phyloP scores from a whole-genome alignment of 2,888 invertebrate genomes.

The Drosophila rellima region DNA sequence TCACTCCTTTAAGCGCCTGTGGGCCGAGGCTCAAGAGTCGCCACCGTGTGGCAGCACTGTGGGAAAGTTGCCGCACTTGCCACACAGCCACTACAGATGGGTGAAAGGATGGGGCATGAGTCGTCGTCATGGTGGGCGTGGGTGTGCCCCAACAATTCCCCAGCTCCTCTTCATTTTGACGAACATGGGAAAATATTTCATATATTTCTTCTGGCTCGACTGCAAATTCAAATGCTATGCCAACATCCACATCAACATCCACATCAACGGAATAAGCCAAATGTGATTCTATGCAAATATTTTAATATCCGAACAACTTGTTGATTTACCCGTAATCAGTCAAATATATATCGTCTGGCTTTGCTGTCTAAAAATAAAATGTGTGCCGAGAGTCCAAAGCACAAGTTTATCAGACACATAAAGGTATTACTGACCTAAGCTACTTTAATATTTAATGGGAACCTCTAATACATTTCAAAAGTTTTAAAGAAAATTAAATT shows the following conservation, averaged over 20 bases:
- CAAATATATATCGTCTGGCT: neutral
- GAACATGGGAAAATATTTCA: constrained; percentile 60
- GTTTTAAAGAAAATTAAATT: neutral
- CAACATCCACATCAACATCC: constrained; percentile 29
- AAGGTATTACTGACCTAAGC: constrained; percentile 65
- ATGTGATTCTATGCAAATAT: constrained; percentile 39
- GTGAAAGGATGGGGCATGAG: constrained; percentile 69
- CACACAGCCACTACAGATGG: constrained; percentile 18
- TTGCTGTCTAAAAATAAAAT: constrained; percentile 49
- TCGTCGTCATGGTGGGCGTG: constrained; percentile 35
- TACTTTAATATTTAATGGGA: constrained; percentile 32
- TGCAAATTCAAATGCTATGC: constrained; percentile 44
- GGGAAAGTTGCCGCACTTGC: constrained; percentile 41
- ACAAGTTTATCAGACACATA: constrained; percentile 34
- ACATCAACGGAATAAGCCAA: constrained; percentile 6
- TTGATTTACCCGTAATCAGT: constrained; percentile 36
- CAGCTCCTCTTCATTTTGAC: constrained; percentile 40
- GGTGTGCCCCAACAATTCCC: constrained; percentile 42
- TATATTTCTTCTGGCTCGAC: constrained; percentile 25
- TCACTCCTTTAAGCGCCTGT: constrained; percentile 42
- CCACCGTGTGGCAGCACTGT: constrained; percentile 33
- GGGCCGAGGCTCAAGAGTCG: constrained; percentile 47
- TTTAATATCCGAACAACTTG: constrained; percentile 46
- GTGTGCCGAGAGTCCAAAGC: constrained; percentile 32
- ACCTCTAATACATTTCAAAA: constrained; percentile 3